Evolutionary conservation across 2,113 vertebrate genomes (phyloP).

Genomic region (Macroglossus sobrinus): DNA sequence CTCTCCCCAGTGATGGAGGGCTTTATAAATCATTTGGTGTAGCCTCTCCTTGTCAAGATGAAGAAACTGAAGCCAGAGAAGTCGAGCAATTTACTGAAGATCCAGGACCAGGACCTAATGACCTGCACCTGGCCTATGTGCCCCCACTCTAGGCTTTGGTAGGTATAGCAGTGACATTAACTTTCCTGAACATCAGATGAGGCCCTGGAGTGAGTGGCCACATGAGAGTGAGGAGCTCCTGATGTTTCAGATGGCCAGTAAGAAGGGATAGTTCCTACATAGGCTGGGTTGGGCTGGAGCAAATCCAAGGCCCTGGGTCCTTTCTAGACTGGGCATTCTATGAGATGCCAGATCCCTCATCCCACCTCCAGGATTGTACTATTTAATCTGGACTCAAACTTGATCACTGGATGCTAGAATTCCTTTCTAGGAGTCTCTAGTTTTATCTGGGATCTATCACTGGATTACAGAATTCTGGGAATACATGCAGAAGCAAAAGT

Average conservation of each 20-base stretch:
- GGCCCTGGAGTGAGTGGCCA: background rate
- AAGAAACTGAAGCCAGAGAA: background rate
- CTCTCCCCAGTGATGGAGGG: background rate
- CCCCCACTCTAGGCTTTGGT: background rate
- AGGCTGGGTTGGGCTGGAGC: background rate
- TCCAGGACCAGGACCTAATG: background rate
- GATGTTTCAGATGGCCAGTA: background rate
- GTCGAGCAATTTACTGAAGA: background rate
- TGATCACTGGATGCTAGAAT: background rate
- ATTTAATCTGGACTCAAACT: background rate
- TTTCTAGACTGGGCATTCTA: background rate
- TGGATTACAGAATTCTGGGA: background rate
- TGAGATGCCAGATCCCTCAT: background rate
- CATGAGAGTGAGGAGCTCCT: background rate
- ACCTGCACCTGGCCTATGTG: background rate
- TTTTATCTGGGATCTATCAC: background rate
- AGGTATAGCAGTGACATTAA: background rate
- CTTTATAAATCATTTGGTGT: background rate
- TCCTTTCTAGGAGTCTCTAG: slow-evolving; percentile 22
- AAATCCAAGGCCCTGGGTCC: background rate
- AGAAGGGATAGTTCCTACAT: background rate
- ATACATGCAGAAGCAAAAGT: slow-evolving; percentile 8
- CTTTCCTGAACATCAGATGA: background rate
- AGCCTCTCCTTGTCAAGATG: background rate
- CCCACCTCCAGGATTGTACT: background rate